Evolutionary conservation across 2,113 vertebrate species (phyloP).

Genomic region (Erpornis zantholeuca): DNA sequence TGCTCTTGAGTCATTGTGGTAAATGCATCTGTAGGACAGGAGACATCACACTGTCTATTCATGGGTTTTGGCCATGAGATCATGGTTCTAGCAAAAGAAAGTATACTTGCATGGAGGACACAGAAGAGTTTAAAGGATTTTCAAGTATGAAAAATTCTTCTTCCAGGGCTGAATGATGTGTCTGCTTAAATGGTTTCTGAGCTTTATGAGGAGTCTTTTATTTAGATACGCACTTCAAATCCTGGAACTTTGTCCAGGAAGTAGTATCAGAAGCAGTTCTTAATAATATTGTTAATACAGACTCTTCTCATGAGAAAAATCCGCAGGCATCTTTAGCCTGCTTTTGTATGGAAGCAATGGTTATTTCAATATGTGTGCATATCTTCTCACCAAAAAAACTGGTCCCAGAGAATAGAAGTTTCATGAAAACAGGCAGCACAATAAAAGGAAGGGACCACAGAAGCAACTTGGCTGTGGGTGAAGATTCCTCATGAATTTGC

Average conservation of each 20-base stretch:
- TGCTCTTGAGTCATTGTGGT: neutral
- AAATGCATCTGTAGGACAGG: neutral
- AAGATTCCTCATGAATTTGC: neutral
- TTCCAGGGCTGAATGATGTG: neutral
- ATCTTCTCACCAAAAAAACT: neutral
- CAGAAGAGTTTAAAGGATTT: neutral
- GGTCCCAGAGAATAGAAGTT: neutral
- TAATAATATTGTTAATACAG: neutral
- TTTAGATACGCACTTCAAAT: neutral
- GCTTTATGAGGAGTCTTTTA: neutral
- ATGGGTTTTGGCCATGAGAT: neutral
- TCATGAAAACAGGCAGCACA: neutral
- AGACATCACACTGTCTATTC: neutral
- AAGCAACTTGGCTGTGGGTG: neutral
- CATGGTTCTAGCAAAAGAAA: neutral
- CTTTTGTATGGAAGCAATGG: neutral
- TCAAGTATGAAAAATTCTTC: neutral
- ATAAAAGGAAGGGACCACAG: neutral
- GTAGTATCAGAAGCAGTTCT: neutral
- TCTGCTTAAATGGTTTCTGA: neutral
- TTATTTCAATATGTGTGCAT: slow-evolving; percentile 4
- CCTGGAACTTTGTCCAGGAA: neutral
- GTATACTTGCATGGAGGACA: neutral
- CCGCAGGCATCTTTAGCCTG: neutral
- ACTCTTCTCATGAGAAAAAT: slow-evolving; percentile 22